Percentiles rank a stretch among this genome's conserved stretches.
Evolutionary conservation across 2,113 vertebrate genomes (phyloP).

Genomic region (Rhea pennata): DNA sequence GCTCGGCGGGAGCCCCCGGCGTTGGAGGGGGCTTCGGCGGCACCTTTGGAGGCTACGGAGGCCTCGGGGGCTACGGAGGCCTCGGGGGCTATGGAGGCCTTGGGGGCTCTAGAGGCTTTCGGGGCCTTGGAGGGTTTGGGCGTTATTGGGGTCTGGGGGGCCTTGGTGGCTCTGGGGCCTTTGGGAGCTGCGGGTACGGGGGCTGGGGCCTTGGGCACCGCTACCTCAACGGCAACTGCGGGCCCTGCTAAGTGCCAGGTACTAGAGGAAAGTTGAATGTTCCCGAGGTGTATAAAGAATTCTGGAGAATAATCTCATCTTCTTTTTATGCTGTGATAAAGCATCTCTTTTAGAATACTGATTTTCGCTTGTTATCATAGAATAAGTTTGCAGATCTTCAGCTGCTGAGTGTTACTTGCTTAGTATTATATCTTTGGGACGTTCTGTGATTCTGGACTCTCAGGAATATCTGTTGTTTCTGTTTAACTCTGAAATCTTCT

Average conservation of each 20-base stretch:
- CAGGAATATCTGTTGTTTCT: background rate
- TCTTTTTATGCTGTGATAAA: rapidly evolving
- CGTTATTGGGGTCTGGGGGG: background rate
- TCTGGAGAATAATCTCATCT: background rate
- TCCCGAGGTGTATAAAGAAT: no score
- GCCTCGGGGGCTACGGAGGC: rapidly evolving
- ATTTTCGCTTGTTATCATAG: no score
- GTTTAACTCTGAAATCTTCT: background rate
- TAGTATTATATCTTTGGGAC: no score
- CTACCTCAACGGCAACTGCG: background rate
- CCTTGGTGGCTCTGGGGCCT: rapidly evolving
- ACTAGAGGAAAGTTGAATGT: background rate
- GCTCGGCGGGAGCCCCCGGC: background rate
- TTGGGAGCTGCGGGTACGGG: rapidly evolving
- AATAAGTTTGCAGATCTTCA: background rate
- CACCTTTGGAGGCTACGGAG: background rate
- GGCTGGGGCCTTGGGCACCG: rapidly evolving
- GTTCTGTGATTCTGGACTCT: no score
- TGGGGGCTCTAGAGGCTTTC: background rate
- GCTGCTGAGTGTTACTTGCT: rapidly evolving
- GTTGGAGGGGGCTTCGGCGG: background rate
- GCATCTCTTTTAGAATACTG: no score
- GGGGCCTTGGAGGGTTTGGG: no score
- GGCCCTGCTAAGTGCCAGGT: background rate
- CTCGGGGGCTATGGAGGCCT: background rate